Conservation (phyloP, 2,888 invertebrate genomes). For the Theretra japonica region DNA sequence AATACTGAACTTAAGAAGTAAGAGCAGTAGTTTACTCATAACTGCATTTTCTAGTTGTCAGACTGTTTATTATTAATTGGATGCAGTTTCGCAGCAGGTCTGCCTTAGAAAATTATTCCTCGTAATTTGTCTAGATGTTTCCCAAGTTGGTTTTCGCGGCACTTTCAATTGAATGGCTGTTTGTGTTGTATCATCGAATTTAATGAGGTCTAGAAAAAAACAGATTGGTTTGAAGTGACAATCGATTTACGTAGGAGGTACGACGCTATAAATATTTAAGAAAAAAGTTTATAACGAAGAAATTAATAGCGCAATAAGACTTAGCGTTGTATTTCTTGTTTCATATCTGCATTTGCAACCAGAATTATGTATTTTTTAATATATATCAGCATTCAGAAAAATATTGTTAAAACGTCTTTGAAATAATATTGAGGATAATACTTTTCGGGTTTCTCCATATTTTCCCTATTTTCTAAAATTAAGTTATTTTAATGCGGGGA, state of each 20-base stretch:
- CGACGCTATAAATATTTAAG: neutral
- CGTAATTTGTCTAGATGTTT: conserved; percentile 5
- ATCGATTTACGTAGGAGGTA: neutral
- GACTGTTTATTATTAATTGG: conserved; percentile 21
- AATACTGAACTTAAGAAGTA: conserved; percentile 29
- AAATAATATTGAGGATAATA: no score
- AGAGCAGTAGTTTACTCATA: conserved; percentile 25
- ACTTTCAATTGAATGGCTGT: neutral
- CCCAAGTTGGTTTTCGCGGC: conserved; percentile 5
- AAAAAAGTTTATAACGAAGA: no score
- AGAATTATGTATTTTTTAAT: no score
- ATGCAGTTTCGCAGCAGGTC: conserved; percentile 13
- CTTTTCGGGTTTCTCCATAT: no score
- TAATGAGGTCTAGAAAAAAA: neutral
- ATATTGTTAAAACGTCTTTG: no score
- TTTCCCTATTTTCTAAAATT: no score
- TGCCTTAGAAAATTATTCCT: conserved; percentile 18
- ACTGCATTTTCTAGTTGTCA: conserved; percentile 25
- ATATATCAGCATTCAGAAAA: no score
- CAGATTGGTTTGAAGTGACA: neutral
- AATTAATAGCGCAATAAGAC: no score
- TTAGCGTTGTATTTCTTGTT: no score
- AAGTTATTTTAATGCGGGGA: no score
- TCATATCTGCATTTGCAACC: no score
- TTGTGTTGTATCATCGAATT: conserved; percentile 4